phyloP scores from a whole-genome alignment of 2,113 vertebrate species.

The Lepus europaeus region DNA sequence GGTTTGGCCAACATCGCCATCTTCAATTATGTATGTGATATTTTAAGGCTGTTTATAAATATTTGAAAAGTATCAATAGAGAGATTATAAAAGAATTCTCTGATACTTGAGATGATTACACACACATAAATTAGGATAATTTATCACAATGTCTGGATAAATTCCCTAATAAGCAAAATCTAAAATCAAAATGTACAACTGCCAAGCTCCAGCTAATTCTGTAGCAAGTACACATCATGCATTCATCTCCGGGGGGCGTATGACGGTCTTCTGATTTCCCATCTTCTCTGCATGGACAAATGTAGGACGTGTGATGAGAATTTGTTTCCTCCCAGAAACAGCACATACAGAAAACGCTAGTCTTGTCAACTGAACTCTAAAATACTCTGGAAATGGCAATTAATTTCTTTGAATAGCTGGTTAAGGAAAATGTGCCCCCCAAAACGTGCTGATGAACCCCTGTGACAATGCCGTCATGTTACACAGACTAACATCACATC shows the following conservation, averaged over 20 bases:
- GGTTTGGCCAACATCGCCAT: background rate
- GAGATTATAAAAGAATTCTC: background rate
- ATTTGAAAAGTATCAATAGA: background rate
- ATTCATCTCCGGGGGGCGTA: background rate
- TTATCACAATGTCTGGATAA: background rate
- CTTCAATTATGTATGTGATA: background rate
- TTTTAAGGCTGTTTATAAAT: background rate
- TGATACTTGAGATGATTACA: background rate
- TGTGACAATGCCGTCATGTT: background rate
- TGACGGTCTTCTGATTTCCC: background rate
- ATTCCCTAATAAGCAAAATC: background rate
- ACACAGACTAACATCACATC: background rate
- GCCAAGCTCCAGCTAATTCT: background rate
- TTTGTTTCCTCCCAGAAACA: background rate
- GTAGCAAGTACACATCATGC: background rate
- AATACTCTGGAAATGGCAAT: slow-evolving; percentile 12
- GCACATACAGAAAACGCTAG: background rate
- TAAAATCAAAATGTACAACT: background rate
- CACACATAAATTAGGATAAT: background rate
- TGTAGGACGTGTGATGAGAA: background rate
- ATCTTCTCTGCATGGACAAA: background rate
- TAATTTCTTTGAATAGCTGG: background rate
- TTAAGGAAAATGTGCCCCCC: background rate
- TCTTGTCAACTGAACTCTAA: background rate
- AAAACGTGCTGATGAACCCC: background rate